Conservation (phyloP, 2,797 vertebrate genomes). For the Pangasius mekongensis region DNA sequence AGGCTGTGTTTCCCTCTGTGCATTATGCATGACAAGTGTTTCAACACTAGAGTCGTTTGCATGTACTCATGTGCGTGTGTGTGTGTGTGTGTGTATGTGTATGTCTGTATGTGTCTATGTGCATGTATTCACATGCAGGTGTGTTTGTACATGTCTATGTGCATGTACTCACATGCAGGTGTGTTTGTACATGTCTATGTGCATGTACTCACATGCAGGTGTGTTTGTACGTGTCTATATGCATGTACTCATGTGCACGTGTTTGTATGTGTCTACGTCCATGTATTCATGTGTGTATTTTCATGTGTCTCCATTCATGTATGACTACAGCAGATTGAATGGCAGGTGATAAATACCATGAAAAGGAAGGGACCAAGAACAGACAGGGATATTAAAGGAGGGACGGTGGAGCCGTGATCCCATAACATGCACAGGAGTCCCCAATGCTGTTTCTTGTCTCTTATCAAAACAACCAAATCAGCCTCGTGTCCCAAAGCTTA, state of each 20-base stretch:
- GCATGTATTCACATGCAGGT: neutral
- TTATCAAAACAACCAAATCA: neutral
- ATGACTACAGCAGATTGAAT: neutral
- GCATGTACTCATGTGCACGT: no score
- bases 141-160: no score
- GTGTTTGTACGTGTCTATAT: neutral
- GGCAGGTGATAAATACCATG: conserved; percentile 1
- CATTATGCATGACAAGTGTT: conserved; percentile 68
- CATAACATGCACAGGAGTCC: neutral
- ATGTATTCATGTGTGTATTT: neutral
- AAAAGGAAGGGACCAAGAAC: neutral
- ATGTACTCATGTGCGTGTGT: no score
- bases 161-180: no score
- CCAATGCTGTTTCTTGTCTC: neutral
- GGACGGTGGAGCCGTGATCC: neutral
- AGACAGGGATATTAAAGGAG: neutral
- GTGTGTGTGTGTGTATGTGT: neutral
- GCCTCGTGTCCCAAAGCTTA: neutral
- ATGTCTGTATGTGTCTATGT: no score
- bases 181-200: no score
- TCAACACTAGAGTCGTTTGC: conserved; percentile 15
- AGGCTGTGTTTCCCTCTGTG: conserved; percentile 66
- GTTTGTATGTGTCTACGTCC: neutral
- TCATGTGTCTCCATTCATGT: neutral
- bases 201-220: no score